Evolutionary conservation across 2,797 vertebrate species (phyloP).

Genomic region (Synanceia verrucosa): DNA sequence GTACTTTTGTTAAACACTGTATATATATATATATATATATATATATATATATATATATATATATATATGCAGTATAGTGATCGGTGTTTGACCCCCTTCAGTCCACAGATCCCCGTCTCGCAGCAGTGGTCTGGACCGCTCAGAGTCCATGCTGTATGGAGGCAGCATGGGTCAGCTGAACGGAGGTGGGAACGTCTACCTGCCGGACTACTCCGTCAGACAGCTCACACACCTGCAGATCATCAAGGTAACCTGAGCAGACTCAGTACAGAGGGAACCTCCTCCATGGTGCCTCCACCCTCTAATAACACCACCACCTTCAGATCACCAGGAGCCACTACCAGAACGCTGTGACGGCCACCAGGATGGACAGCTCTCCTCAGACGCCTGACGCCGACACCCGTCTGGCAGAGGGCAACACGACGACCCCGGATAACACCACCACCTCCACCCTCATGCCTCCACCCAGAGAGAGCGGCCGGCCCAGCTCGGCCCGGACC

Average conservation of each 20-base stretch:
- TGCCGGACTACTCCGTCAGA: slow-evolving; percentile 94
- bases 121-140: slow-evolving; percentile 90
- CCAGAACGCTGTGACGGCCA: slow-evolving; percentile 92
- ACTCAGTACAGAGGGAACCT: too few relatives aligned
- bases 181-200: slow-evolving; percentile 89
- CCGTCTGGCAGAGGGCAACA: slow-evolving; percentile 76
- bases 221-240: slow-evolving; percentile 93
- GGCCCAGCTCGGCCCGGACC: slow-evolving; percentile 62
- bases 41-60: too few relatives aligned
- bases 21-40: too few relatives aligned
- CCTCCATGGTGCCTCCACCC: too few relatives aligned
- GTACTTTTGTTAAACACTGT: too few relatives aligned
- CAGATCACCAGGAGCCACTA: slow-evolving; percentile 96
- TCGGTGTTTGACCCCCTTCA: too few relatives aligned
- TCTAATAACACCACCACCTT: too few relatives aligned
- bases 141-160: slow-evolving; percentile 88
- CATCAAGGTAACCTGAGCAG: slow-evolving; percentile 89
- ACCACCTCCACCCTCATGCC: slow-evolving; percentile 61
- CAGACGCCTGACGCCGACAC: slow-evolving; percentile 92
- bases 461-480: slow-evolving; percentile 60
- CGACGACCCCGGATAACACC: slow-evolving; percentile 58
- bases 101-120: slow-evolving; percentile 92
- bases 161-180: slow-evolving; percentile 91
- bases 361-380: slow-evolving; percentile 94
- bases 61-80: too few relatives aligned